Evolutionary conservation across 2,888 invertebrate species (phyloP), one percentile per base, ranked within the genome.

Genomic region (Amblyjoppa fuscipennis): DNA sequence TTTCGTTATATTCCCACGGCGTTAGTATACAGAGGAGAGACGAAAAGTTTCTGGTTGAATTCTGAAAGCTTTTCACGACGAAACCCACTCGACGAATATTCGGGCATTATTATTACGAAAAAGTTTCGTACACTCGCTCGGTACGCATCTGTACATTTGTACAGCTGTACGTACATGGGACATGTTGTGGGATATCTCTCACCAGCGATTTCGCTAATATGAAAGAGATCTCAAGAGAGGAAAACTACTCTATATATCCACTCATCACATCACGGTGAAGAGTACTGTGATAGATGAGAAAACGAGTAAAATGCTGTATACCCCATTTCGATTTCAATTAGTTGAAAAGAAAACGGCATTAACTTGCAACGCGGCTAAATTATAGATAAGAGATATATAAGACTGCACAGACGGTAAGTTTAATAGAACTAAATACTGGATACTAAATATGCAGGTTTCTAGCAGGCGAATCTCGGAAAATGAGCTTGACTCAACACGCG

Each of bases 231-330:
- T 64, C 66, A 16, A 66, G 9, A 25, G 45, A 45, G 56, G 41
- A 41, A 82, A 82, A 82, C 77, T 77, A 77, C 77, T 73, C n/a
- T 6, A 68, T 64, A 70, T 41, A 53, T 51, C 34, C 6, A 6
- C 49, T 38, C 28, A 20, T n/a, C n/a, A 9, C 5, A n/a, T 49
- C 61, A 16, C 38, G 56, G 6, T 13, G 11, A 9, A 3, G 3
- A 16, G 45, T 61, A 34, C n/a, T 31, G 45, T 5, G 38, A 41
- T 25, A 56, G 0, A 25, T 7, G 34, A 1, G 25, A 20, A n/a
- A 11, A 13, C 25, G 13, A 59, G 28, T 28, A 28, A 59, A 25
- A 11, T 59, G 2, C 13, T 16, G 4, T 49, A 16, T 49, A 49
- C 1, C 16, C 4, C 3, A 49, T 49, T n/a, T 16, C 41, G 11